phyloP scores from a whole-genome alignment of 2,113 vertebrate species.

The Bubo blakistoni region DNA sequence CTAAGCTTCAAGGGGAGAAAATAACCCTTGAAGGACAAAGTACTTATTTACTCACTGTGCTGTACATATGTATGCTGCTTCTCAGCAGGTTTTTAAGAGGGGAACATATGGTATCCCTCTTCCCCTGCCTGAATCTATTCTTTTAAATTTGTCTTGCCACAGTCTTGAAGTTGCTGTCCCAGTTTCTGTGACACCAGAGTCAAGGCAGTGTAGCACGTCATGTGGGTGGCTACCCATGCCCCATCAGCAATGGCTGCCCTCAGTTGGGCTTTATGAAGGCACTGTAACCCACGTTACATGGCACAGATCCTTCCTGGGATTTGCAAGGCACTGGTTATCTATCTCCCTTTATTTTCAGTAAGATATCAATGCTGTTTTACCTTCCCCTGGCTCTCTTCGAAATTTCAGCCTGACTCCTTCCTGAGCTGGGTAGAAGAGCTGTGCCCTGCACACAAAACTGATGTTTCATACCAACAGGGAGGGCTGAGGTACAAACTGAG shows the following conservation, averaged over 20 bases:
- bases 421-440: background rate
- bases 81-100: background rate
- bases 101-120: background rate
- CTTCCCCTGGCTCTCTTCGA: background rate
- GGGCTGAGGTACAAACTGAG: background rate
- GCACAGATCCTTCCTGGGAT: background rate
- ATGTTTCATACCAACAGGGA: background rate
- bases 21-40: background rate
- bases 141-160: background rate
- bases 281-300: rapidly evolving
- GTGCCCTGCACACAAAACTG: background rate
- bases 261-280: background rate
- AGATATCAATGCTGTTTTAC: background rate
- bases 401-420: background rate
- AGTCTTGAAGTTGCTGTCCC: background rate
- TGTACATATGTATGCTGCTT: background rate
- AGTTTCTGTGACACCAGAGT: background rate
- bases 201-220: rapidly evolving
- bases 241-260: background rate
- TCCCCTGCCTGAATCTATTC: background rate
- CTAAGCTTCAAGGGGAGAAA: background rate
- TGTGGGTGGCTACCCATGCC: background rate
- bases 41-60: background rate
- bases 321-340: background rate
- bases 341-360: background rate